Evolutionary conservation across 2,888 invertebrate species (phyloP), one percentile per base, ranked within the genome.

Genomic region (Ornithoptera alexandrae): DNA sequence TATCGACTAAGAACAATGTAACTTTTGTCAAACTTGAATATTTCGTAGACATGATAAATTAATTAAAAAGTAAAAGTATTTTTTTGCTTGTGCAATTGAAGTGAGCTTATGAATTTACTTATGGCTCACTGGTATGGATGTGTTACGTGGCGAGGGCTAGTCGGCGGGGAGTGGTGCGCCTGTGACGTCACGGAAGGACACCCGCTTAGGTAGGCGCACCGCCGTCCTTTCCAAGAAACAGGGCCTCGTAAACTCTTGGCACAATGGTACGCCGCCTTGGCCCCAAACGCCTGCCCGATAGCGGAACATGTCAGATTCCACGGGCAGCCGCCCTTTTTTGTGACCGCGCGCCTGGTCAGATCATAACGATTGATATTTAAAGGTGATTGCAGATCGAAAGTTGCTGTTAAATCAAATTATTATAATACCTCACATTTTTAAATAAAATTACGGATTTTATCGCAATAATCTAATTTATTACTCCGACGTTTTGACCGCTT

Each of bases 161-260:
- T 82, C 78, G 83, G 81, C 77, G 75, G 78, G 17, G 12, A 8
- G 42, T 8, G 46, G 46, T 46, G 46, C 59, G 69, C 64, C 72
- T 73, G 78, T 87, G 89, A 87, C 87, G 87, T 86, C 87, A 87
- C 77, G 81, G 87, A 87, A 81, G 86, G 84, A 77, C 81, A 77
- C 71, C 79, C 76, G 77, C 75, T 82, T 84, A 85, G 85, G 85
- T 84, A 85, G 81, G 72, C 73, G 75, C 74, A 74, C 75, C 73
- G 78, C 75, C 73, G 74, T 72, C 77, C 74, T 72, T 89, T 89
- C 89, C 83, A 77, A 86, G 89, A 89, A 89, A 74, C 77, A 74
- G 75, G 70, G 71, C 66, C 73, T 82, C 84, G 82, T 87, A 86
- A 86, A 87, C 87, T 85, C 84, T 74, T 75, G 83, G 83, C 84